phyloP scores from a whole-genome alignment of 1,140 invertebrate genomes.

The Vanessa tameamea region DNA sequence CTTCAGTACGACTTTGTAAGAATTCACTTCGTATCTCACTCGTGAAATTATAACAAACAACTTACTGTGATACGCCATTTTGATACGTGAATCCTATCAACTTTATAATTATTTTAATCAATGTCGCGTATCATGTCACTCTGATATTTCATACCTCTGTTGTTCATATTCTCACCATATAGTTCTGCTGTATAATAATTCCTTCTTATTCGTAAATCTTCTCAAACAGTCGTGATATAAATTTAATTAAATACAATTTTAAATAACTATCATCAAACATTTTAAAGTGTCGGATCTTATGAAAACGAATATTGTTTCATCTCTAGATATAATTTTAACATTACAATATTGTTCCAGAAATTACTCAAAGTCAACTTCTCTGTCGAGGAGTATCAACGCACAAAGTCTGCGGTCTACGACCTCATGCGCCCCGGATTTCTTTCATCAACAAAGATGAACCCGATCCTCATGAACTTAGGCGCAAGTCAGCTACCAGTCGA shows the following conservation, averaged over 20 bases:
- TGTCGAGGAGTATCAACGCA: slow-evolving; percentile 65
- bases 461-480: slow-evolving; percentile 72
- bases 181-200: not conserved
- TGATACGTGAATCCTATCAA: too few species aligned
- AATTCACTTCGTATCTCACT: too few species aligned
- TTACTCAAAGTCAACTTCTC: slow-evolving; percentile 66
- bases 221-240: not conserved
- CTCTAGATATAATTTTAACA: not conserved
- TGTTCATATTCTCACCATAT: too few species aligned
- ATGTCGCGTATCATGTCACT: too few species aligned
- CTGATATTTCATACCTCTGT: too few species aligned
- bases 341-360: slow-evolving; percentile 54
- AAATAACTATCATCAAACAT: not conserved
- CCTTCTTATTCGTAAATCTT: not conserved
- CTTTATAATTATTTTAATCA: too few species aligned
- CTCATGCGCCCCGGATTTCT: slow-evolving; percentile 74
- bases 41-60: too few species aligned
- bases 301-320: not conserved
- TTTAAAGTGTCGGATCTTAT: not conserved
- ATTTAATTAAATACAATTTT: not conserved
- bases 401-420: slow-evolving; percentile 65
- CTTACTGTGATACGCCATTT: too few species aligned
- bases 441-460: slow-evolving; percentile 80
- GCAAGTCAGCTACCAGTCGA: slow-evolving; percentile 83
- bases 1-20: too few species aligned